Evolutionary conservation across 2,113 vertebrate genomes (phyloP).

Genomic region (Thalassarche chlororhynchos): DNA sequence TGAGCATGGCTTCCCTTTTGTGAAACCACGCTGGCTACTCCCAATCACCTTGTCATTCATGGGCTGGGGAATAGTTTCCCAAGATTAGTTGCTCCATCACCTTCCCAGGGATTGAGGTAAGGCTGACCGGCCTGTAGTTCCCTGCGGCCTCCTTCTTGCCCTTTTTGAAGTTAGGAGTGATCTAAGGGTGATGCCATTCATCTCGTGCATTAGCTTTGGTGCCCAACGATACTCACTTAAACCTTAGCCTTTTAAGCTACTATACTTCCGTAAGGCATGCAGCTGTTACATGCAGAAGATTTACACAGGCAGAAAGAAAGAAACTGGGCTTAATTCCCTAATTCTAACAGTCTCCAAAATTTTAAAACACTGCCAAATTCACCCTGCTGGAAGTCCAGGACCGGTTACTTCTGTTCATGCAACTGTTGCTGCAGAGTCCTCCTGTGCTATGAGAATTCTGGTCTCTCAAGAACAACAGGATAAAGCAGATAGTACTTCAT

Average conservation of each 20-base stretch:
- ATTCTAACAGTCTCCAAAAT: neutral
- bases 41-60: neutral
- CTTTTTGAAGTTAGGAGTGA: neutral
- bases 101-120: neutral
- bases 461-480: neutral
- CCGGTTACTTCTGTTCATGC: neutral
- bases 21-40: neutral
- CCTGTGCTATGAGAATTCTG: neutral
- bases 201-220: neutral
- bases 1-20: neutral
- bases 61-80: neutral
- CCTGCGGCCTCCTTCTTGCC: neutral
- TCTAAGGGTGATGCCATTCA: neutral
- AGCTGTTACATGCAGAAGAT: accelerated
- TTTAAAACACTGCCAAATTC: neutral
- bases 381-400: neutral
- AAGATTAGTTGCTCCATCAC: neutral
- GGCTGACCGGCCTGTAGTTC: neutral
- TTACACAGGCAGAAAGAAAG: neutral
- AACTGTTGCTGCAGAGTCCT: neutral
- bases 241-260: neutral
- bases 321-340: neutral
- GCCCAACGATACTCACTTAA: accelerated
- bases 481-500: neutral
- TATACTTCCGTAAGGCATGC: neutral